Base-by-base conservation (phyloP, 1,140 invertebrate species). In the Philopotamus ludificatus region DNA sequence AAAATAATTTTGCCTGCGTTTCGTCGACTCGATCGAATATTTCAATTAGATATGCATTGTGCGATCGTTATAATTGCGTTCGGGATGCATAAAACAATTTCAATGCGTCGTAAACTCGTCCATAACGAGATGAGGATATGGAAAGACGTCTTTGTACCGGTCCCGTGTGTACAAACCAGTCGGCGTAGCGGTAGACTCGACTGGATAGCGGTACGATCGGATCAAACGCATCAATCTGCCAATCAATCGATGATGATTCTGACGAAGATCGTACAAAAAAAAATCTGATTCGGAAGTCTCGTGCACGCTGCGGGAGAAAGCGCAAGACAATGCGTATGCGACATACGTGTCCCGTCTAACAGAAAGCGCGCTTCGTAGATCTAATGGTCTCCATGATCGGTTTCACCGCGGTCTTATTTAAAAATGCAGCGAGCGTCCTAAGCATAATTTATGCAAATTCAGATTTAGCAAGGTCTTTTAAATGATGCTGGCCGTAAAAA, bases 221-320 rank as follows among this genome's bases (percentile, higher is more conserved):
- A 34, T 34, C 12, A 34, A 12, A 34, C 28, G 12, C 44, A 47
- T 16, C 44, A n/a, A 47, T 47, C 4, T 12, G 18, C 44, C 44
- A 47, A 20, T 20, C 10, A 47, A 47, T 16, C 10, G 44, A 16
- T 47, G 34, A n/a, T n/a, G n/a, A 34, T 34, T 34, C 28, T 34
- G 28, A 34, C 12, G 28, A 34, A 7, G 28, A 34, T 7, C 12
- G 4, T 34, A 34, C 28, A 34, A 47, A 47, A 47, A 47, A 47
- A 8, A 4, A 47, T 47, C 8, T 47, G 44, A 8, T 47, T 47
- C 44, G 4, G 15, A 34, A 12, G 4, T 34, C 28, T 34, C 50
- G 12, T 7, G 28, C 28, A 57, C n/a, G n/a, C n/a, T n/a, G n/a
- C 54, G 34, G 20, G 54, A 41, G 54, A 57, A 57, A 57, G 54